phyloP scores from a whole-genome alignment of 2,888 invertebrate genomes.

The Zelleria hepariella region DNA sequence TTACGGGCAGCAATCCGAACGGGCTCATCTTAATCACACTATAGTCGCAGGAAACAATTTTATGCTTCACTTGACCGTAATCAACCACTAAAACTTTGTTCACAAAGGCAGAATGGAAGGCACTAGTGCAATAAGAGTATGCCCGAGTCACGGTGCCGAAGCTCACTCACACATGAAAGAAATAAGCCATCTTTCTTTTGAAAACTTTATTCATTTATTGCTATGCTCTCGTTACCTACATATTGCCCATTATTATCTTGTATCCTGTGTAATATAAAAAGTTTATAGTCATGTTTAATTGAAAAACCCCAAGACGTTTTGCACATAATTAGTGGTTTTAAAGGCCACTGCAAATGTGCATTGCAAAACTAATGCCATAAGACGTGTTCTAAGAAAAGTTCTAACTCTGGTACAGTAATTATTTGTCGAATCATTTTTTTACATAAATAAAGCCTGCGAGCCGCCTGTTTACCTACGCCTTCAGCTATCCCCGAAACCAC shows the following conservation, averaged over 20 bases:
- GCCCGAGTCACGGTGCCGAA: neutral
- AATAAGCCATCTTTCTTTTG: neutral
- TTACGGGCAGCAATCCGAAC: constrained; percentile 30
- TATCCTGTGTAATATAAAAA: neutral
- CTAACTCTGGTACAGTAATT: no score
- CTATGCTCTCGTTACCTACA: neutral
- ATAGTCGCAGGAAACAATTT: constrained; percentile 49
- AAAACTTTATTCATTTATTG: neutral
- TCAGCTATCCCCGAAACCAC: neutral
- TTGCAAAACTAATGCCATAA: neutral
- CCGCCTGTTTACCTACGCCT: neutral
- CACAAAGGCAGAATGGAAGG: neutral
- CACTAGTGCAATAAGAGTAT: neutral
- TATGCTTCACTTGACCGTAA: constrained; percentile 36
- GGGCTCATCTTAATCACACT: constrained; percentile 22
- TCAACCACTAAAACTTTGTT: constrained; percentile 1
- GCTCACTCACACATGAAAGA: neutral
- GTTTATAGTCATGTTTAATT: neutral
- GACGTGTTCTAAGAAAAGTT: neutral
- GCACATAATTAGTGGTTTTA: neutral
- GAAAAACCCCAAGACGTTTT: neutral
- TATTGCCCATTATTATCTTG: neutral
- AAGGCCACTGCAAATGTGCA: neutral
- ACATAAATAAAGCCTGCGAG: constrained; percentile 2
- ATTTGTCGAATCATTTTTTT: constrained; percentile 1